phyloP scores from a whole-genome alignment of 1,140 invertebrate genomes.

The Mya arenaria region DNA sequence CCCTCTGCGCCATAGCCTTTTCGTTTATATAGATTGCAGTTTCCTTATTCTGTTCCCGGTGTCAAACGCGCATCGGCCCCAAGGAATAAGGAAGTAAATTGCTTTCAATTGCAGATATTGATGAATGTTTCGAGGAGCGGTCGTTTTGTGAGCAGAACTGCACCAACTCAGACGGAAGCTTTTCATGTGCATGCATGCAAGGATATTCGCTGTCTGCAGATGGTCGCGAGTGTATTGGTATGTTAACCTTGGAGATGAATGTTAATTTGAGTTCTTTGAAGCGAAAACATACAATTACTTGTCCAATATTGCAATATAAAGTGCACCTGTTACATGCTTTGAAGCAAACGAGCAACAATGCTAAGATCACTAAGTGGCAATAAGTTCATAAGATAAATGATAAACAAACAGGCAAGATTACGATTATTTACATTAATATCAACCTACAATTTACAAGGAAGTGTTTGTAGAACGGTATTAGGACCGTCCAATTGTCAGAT shows the following conservation, averaged over 20 bases:
- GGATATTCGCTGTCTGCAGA: slow-evolving; percentile 3
- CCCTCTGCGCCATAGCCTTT: no score
- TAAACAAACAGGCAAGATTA: neutral
- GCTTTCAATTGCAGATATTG: slow-evolving; percentile 11
- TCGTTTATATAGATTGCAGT: no score
- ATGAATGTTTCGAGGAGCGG: neutral
- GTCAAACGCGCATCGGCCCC: no score
- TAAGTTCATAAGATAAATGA: neutral
- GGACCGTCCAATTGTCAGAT: no score
- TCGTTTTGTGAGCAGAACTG: slow-evolving; percentile 15
- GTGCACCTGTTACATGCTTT: neutral
- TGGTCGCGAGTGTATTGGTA: slow-evolving; percentile 1
- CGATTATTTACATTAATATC: no score
- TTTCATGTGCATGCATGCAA: neutral
- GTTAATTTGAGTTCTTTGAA: neutral
- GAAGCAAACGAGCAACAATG: neutral
- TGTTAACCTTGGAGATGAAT: neutral
- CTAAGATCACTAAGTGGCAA: neutral
- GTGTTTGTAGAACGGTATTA: no score
- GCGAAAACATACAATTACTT: neutral
- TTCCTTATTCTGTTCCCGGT: no score
- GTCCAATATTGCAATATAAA: neutral
- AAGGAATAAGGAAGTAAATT: no score
- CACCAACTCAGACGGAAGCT: slow-evolving; percentile 7
- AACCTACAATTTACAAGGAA: no score